Evolutionary conservation across 2,888 invertebrate genomes (phyloP).

Genomic region (Stenodema calcarata): DNA sequence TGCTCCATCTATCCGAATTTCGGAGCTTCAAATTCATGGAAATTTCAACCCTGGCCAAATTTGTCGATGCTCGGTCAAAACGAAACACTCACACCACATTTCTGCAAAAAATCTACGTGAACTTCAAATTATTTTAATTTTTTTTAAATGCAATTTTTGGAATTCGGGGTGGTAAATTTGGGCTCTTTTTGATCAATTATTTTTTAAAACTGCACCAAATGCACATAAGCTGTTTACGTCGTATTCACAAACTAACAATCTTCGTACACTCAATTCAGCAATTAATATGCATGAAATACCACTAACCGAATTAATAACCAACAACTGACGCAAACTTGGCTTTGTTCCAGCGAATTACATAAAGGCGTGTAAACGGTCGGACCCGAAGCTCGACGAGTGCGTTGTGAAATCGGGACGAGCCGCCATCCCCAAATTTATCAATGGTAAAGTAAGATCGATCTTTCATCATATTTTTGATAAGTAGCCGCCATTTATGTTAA

Average conservation of each 20-base stretch:
- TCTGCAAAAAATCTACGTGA: background rate
- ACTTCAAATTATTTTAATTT: background rate
- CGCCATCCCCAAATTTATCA: slow-evolving; percentile 56
- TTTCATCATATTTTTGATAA: background rate
- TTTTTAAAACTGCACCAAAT: too few relatives aligned
- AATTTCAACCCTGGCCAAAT: too few relatives aligned
- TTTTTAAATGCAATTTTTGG: too few relatives aligned
- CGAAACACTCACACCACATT: background rate
- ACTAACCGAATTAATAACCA: background rate
- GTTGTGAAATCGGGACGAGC: slow-evolving; percentile 55
- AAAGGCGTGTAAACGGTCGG: slow-evolving; percentile 56
- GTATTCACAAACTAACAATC: too few relatives aligned
- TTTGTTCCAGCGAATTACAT: slow-evolving; percentile 57
- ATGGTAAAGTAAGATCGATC: slow-evolving; percentile 54
- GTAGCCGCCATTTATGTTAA: background rate
- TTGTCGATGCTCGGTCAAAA: too few relatives aligned
- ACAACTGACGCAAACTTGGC: background rate
- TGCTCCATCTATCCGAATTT: too few relatives aligned
- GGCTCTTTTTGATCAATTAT: too few relatives aligned
- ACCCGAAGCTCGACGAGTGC: slow-evolving; percentile 58
- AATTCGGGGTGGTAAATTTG: too few relatives aligned
- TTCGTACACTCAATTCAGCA: too few relatives aligned
- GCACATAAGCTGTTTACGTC: too few relatives aligned
- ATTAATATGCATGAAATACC: too few relatives aligned
- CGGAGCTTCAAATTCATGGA: too few relatives aligned